Percentiles rank a stretch among this genome's conserved stretches.
Conservation (phyloP, 2,888 invertebrate species). For the Petrolisthes cinctipes region DNA sequence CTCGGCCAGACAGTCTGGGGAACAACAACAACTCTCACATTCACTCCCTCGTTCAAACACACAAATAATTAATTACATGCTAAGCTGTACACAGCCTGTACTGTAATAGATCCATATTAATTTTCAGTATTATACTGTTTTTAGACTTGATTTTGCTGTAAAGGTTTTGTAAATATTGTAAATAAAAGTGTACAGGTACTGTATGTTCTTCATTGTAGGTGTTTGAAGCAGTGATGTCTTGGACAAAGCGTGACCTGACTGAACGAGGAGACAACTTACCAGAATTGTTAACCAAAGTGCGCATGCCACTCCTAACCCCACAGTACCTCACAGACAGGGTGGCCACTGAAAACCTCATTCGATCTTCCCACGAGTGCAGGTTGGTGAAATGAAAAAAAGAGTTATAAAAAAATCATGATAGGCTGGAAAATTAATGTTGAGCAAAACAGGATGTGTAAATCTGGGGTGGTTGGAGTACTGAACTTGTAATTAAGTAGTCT, state of each 20-base stretch:
- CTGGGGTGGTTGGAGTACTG: too few relatives aligned
- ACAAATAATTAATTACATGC: too few relatives aligned
- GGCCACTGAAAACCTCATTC: slow-evolving; percentile 82
- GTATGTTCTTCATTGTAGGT: slow-evolving; percentile 72
- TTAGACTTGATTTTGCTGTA: too few relatives aligned
- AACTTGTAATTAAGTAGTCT: too few relatives aligned
- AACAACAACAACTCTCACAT: too few relatives aligned
- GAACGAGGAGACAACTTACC: slow-evolving; percentile 76
- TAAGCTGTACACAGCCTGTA: not conserved
- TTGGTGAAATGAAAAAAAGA: slow-evolving; percentile 68
- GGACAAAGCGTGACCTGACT: slow-evolving; percentile 79
- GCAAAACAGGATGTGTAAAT: too few relatives aligned
- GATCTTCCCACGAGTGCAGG: slow-evolving; percentile 83
- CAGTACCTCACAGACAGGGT: slow-evolving; percentile 85
- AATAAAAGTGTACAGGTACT: not conserved
- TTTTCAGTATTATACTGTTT: too few relatives aligned
- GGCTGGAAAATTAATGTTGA: not conserved
- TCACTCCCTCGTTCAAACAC: too few relatives aligned
- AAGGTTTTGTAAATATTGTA: too few relatives aligned
- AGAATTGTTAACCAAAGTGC: slow-evolving; percentile 80
- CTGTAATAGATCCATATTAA: too few relatives aligned
- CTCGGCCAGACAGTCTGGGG: too few relatives aligned
- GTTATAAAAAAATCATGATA: not conserved
- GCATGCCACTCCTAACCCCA: slow-evolving; percentile 84
- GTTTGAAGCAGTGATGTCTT: slow-evolving; percentile 85